phyloP scores from a whole-genome alignment of 1,140 invertebrate genomes.

The Drosophila sulfurigaster region DNA sequence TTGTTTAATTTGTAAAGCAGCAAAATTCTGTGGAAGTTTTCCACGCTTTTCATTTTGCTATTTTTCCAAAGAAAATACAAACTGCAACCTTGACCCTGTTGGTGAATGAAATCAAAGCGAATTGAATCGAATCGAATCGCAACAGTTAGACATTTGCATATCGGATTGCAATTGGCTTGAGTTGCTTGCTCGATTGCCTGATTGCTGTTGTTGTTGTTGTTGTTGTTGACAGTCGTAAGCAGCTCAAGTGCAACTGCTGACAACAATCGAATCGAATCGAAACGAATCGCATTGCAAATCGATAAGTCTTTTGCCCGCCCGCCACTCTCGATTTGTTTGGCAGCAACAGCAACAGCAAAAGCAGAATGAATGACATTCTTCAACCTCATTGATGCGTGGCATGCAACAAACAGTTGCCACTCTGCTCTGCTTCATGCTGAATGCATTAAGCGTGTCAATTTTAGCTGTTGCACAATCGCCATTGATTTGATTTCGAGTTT shows the following conservation, averaged over 20 bases:
- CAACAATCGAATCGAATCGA: slow-evolving; percentile 48
- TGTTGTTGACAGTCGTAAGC: slow-evolving; percentile 20
- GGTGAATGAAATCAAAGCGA: slow-evolving; percentile 1
- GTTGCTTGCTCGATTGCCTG: slow-evolving; percentile 49
- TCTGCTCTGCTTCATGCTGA: slow-evolving; percentile 15
- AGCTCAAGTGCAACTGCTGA: slow-evolving; percentile 58
- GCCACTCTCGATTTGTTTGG: slow-evolving; percentile 49
- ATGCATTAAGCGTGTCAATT: slow-evolving; percentile 78
- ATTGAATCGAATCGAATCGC: slow-evolving; percentile 36
- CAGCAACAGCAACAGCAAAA: slow-evolving; percentile 18
- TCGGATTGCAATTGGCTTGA: slow-evolving; percentile 66
- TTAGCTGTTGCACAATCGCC: slow-evolving; percentile 72
- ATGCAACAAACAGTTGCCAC: slow-evolving; percentile 36
- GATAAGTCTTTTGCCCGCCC: slow-evolving; percentile 55
- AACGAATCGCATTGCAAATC: slow-evolving; percentile 20
- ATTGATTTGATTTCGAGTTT: slow-evolving; percentile 65
- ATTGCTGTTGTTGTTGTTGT: slow-evolving; percentile 14
- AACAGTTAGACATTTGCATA: slow-evolving; percentile 67
- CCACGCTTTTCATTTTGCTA: neutral
- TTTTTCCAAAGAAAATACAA: neutral
- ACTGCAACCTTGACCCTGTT: slow-evolving; percentile 1
- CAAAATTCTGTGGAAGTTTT: no score
- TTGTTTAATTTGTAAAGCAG: no score
- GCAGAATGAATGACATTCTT: slow-evolving; percentile 61
- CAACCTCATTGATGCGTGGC: slow-evolving; percentile 65